Evolutionary conservation across 2,113 vertebrate genomes (phyloP).

Genomic region (Barnardius zonarius): DNA sequence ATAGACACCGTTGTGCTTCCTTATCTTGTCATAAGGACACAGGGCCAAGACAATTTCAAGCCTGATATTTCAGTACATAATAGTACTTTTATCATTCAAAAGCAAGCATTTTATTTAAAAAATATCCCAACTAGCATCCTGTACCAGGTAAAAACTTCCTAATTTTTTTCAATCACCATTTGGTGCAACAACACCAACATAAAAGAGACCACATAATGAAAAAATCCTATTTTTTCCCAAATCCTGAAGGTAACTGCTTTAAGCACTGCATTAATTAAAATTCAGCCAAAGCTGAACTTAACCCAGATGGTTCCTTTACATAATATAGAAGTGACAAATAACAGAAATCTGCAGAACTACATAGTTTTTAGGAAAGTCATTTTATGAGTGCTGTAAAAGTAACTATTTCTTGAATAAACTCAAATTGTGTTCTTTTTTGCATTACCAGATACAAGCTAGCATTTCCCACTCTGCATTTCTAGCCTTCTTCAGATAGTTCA

Average conservation of each 20-base stretch:
- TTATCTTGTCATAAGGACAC: neutral
- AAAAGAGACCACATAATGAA: neutral
- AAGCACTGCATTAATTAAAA: slow-evolving; percentile 3
- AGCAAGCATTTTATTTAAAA: neutral
- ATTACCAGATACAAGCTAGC: neutral
- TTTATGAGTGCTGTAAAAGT: neutral
- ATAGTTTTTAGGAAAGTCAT: neutral
- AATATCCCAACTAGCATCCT: neutral
- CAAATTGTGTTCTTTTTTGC: neutral
- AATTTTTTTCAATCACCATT: neutral
- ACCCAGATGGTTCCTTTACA: neutral
- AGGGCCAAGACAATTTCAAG: neutral
- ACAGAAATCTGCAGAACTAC: neutral
- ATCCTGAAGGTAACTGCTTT: neutral
- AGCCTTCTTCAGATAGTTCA: neutral
- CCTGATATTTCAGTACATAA: neutral
- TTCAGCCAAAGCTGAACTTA: neutral
- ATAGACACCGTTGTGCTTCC: neutral
- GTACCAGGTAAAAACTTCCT: neutral
- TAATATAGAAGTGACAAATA: neutral
- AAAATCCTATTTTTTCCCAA: neutral
- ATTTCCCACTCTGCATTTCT: neutral
- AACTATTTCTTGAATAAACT: neutral
- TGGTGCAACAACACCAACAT: neutral
- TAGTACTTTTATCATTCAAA: neutral